Evolutionary conservation across 2,888 invertebrate species (phyloP).

Genomic region (Spodoptera picta): DNA sequence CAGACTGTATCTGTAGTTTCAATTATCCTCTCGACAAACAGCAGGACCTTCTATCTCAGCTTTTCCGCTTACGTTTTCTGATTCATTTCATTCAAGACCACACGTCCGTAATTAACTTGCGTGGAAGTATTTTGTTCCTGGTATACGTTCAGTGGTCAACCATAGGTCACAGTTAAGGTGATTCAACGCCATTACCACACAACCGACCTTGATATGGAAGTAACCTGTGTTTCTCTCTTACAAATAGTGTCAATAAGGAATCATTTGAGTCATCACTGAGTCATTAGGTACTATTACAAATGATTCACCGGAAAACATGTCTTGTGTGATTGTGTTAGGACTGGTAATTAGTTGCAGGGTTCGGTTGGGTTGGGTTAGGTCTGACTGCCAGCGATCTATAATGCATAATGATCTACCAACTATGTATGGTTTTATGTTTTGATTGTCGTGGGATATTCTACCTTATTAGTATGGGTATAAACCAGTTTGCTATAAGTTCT

Average conservation of each 20-base stretch:
- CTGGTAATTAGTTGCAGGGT: slow-evolving; percentile 39
- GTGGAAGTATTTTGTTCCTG: slow-evolving; percentile 34
- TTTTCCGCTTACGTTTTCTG: slow-evolving; percentile 24
- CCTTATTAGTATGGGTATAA: neutral
- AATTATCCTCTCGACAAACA: too few relatives aligned
- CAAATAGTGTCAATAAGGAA: slow-evolving; percentile 52
- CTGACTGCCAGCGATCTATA: slow-evolving; percentile 31
- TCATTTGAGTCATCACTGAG: slow-evolving; percentile 70
- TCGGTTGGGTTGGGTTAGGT: slow-evolving; percentile 28
- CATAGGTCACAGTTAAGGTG: slow-evolving; percentile 36
- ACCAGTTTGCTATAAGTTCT: slow-evolving; percentile 1
- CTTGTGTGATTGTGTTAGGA: slow-evolving; percentile 47
- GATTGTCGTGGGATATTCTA: slow-evolving; percentile 21
- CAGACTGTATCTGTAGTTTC: too few relatives aligned
- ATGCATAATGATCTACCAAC: slow-evolving; percentile 9
- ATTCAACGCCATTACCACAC: slow-evolving; percentile 62
- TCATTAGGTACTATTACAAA: slow-evolving; percentile 51
- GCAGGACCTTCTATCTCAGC: slow-evolving; percentile 2
- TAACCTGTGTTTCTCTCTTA: slow-evolving; percentile 57
- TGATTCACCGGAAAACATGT: slow-evolving; percentile 60
- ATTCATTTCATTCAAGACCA: slow-evolving; percentile 31
- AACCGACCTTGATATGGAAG: slow-evolving; percentile 44
- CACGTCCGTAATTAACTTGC: neutral
- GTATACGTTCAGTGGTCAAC: slow-evolving; percentile 15
- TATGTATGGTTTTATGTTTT: slow-evolving; percentile 6